phyloP scores from a whole-genome alignment of 2,797 vertebrate species.

The Scyliorhinus canicula region DNA sequence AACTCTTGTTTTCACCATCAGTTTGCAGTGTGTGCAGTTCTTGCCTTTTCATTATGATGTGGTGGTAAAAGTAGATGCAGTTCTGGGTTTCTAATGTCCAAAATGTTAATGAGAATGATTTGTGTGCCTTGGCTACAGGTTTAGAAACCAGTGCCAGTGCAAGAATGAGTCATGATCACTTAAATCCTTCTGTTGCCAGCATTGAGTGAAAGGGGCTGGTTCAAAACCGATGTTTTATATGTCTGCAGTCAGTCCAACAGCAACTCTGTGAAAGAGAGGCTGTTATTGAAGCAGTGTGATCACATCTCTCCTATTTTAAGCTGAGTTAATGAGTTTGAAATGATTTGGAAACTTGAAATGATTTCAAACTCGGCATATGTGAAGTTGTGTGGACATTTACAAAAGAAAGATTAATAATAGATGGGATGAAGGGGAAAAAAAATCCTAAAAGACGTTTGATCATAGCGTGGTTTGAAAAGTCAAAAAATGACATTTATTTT shows the following conservation, averaged over 20 bases:
- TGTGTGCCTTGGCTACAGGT: not conserved
- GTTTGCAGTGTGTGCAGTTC: not conserved
- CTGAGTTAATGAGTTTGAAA: not conserved
- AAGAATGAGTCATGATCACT: not conserved
- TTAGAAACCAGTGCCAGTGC: not conserved
- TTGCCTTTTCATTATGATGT: not conserved
- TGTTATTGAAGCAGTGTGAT: not conserved
- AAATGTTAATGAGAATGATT: not conserved
- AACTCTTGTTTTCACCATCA: not conserved
- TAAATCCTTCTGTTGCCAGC: not conserved
- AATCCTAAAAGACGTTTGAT: not conserved
- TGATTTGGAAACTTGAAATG: not conserved
- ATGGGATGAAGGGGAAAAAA: not conserved
- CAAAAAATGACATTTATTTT: not conserved
- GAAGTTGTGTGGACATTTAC: not conserved
- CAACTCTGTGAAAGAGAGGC: not conserved
- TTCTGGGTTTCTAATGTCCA: not conserved
- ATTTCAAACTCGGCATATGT: not conserved
- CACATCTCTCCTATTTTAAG: not conserved
- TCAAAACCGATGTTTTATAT: not conserved
- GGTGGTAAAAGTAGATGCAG: not conserved
- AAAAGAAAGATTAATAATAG: not conserved
- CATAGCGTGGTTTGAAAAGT: not conserved
- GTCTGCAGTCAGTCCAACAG: not conserved
- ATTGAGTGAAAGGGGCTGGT: not conserved